Conservation (phyloP, 1,140 invertebrate species). For the Tetranychus cinnabarinus region DNA sequence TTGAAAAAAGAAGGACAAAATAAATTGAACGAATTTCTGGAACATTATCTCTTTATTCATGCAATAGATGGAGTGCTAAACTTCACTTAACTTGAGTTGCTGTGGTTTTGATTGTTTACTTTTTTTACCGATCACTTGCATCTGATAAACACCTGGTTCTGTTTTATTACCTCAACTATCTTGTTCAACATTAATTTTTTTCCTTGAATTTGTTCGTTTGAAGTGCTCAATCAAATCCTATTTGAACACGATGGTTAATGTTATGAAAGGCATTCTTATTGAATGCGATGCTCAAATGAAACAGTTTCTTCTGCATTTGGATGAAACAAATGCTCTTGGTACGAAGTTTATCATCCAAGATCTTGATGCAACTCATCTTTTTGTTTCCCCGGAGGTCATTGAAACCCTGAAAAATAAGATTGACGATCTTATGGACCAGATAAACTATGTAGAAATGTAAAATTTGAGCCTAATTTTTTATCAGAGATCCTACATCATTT, state of each 20-base stretch:
- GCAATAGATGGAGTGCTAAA: too few relatives aligned
- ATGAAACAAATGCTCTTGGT: slow-evolving; percentile 75
- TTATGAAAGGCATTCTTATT: slow-evolving; percentile 50
- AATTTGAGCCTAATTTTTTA: too few relatives aligned
- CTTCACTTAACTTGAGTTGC: too few relatives aligned
- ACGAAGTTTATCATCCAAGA: slow-evolving; percentile 75
- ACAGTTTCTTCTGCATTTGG: slow-evolving; percentile 88
- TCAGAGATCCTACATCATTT: too few relatives aligned
- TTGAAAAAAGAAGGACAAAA: too few relatives aligned
- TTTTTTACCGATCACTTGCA: too few relatives aligned
- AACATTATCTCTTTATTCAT: too few relatives aligned
- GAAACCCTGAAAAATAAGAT: slow-evolving; percentile 62
- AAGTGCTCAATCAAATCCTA: not conserved
- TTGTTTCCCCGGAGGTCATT: slow-evolving; percentile 77
- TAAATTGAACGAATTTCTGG: too few relatives aligned
- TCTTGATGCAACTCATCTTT: slow-evolving; percentile 81
- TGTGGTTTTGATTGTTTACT: too few relatives aligned
- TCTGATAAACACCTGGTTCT: too few relatives aligned
- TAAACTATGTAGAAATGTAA: slow-evolving; percentile 19
- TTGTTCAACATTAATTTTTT: too few relatives aligned
- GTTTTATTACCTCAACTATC: too few relatives aligned
- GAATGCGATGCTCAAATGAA: slow-evolving; percentile 97
- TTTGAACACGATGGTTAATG: not conserved
- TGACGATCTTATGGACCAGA: slow-evolving; percentile 88
- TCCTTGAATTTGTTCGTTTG: not conserved